phyloP scores from a whole-genome alignment of 1,140 invertebrate genomes.

The Sycophaga agraensis region DNA sequence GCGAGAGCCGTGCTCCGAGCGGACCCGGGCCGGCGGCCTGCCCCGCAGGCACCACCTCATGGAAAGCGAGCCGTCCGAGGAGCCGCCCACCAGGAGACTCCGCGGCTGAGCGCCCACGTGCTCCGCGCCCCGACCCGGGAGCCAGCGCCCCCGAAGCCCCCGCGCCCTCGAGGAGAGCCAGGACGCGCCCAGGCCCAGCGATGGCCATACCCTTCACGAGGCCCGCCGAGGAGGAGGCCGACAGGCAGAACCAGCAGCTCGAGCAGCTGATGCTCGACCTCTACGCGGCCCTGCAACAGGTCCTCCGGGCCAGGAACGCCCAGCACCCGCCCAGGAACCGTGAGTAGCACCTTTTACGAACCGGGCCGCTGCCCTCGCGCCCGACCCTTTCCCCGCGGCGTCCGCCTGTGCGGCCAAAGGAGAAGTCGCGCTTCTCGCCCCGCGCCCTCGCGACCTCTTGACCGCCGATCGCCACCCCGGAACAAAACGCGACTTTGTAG shows the following conservation, averaged over 20 bases:
- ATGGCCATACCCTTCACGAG: conserved; percentile 52
- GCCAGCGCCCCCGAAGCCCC: too few species aligned
- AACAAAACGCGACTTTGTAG: too few species aligned
- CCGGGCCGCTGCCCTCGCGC: too few species aligned
- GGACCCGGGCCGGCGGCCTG: neutral
- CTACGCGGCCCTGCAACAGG: conserved; percentile 51
- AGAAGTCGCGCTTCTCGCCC: too few species aligned
- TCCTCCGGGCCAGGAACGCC: conserved; percentile 45
- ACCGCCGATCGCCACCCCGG: too few species aligned
- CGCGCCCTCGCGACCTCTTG: too few species aligned
- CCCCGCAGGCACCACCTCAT: conserved; percentile 45
- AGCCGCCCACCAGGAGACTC: conserved; percentile 47
- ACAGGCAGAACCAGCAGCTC: conserved; percentile 47
- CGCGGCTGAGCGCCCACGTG: conserved; percentile 36
- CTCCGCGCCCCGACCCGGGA: neutral
- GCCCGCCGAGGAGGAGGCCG: conserved; percentile 49
- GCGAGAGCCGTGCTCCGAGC: neutral
- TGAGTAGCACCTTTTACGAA: conserved; percentile 49
- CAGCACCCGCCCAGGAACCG: conserved; percentile 54
- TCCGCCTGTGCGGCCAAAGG: too few species aligned
- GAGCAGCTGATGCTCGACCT: conserved; percentile 53
- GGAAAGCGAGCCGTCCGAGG: conserved; percentile 51
- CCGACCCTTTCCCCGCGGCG: too few species aligned
- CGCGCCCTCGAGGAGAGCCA: too few species aligned
- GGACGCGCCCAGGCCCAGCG: neutral